Evolutionary conservation across 2,888 invertebrate species (phyloP).

Genomic region (Calephelis perditalis): DNA sequence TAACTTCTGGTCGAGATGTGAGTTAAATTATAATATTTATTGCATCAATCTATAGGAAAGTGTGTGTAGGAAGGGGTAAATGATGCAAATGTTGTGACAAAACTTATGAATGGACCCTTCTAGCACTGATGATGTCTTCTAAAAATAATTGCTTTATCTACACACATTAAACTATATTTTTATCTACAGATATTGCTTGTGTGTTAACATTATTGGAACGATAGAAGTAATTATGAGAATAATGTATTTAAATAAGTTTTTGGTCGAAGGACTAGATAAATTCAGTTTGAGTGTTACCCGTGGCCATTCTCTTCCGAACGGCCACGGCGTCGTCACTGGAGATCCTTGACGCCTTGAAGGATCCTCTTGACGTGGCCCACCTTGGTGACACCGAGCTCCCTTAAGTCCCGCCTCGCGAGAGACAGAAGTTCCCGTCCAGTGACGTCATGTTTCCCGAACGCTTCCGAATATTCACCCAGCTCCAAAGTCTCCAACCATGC

Average conservation of each 20-base stretch:
- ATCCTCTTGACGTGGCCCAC: conserved; percentile 98
- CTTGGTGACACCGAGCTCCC: conserved; percentile 95
- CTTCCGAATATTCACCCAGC: conserved; percentile 93
- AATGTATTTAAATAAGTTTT: conserved; percentile 8
- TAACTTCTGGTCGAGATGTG: no score
- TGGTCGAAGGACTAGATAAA: conserved; percentile 17
- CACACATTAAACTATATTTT: conserved; percentile 9
- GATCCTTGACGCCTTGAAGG: conserved; percentile 93
- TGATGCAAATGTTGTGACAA: no score
- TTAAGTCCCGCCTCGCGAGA: conserved; percentile 89
- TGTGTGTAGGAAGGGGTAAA: no score
- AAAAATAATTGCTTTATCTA: conserved; percentile 8
- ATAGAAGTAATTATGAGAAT: conserved; percentile 10
- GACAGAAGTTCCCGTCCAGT: conserved; percentile 92
- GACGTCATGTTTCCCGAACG: conserved; percentile 94
- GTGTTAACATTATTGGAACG: conserved; percentile 14
- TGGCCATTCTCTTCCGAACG: conserved; percentile 71
- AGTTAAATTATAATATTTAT: no score
- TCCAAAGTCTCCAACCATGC: conserved; percentile 94
- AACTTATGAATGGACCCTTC: no score
- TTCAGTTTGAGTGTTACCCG: conserved; percentile 13
- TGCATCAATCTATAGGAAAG: no score
- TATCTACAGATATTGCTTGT: conserved; percentile 16
- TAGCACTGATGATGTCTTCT: not conserved
- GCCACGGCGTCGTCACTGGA: conserved; percentile 70